A percentile compares a stretch with the other conserved stretches of the same genome.
These are phyloP conservation scores for Sarcoramphus papa DNA, from an alignment of 2,797 vertebrate genomes.

Conservation along the genomic window DNA sequence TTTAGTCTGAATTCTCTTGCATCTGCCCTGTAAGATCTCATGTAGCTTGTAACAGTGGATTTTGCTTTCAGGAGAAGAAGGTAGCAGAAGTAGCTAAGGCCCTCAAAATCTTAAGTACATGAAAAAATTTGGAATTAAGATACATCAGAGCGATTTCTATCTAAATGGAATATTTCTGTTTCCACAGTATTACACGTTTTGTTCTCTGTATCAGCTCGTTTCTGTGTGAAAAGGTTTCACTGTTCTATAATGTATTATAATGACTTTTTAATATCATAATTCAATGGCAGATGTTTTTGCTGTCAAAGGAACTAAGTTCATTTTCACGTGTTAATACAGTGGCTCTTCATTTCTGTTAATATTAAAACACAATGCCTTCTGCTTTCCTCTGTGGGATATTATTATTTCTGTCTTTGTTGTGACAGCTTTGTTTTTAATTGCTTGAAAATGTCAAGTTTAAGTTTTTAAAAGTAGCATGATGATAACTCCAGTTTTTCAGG, in stretches of 20 bases:
- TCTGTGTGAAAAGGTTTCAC: neutral
- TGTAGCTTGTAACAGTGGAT: neutral
- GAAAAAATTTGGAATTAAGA: neutral
- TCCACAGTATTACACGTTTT: neutral
- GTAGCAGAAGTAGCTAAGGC: neutral
- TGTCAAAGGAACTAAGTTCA: conserved; percentile 7
- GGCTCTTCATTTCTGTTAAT: neutral
- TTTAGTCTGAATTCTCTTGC: neutral
- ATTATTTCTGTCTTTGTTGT: conserved; percentile 16
- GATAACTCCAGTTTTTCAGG: neutral
- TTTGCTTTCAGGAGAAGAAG: neutral
- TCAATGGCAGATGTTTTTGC: conserved; percentile 16
- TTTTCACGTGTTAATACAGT: conserved; percentile 15
- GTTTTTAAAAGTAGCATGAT: neutral
- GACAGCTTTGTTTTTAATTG: conserved; percentile 20
- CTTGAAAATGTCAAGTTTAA: neutral
- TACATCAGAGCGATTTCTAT: neutral
- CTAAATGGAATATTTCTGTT: neutral
- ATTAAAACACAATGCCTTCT: neutral
- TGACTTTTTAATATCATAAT: neutral
- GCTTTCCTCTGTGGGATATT: neutral
- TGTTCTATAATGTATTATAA: neutral
- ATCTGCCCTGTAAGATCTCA: neutral
- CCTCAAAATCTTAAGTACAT: neutral
- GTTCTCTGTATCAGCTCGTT: neutral